Evolutionary conservation across 2,797 vertebrate genomes (phyloP), one percentile per base, ranked within the genome.

Genomic region (Sebastes iracundus): DNA sequence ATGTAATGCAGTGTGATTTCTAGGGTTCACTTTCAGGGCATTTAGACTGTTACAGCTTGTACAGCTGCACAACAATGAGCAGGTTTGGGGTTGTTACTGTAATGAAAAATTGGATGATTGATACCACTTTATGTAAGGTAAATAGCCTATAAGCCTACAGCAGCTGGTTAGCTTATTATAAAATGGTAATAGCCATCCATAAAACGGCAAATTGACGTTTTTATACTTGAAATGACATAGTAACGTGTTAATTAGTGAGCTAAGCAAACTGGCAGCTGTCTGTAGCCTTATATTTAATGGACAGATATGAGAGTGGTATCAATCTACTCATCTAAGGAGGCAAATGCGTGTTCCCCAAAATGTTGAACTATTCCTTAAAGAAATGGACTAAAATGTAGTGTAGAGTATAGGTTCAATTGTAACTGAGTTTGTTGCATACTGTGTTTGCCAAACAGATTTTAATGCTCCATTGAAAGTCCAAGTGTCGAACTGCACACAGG

Each of bases 21-120:
- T 59, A 23, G 28, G 2, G 38, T 73, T 67, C 20, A 53, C 42
- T 23, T 18, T 73, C 18, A 53, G 35, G 55, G 42, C 9, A 61
- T 61, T 55, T 73, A 33, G 27, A 59, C n/a, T 66, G 25, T 58
- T 12, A n/a, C 32, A 60, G 60, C 20, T 70, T 65, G 42, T 56
- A n/a, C 32, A 60, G 53, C 20, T 71, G 60, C 13, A 77, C 32
- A 56, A 53, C 25, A 28, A 75, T 11, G n/a, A 66, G 23, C 38
- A 63, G 13, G 9, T 63, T 23, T 55, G 20, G 18, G 22, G 42
- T 42, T 18, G n/a, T 32, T 61, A 49, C 18, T 49, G 18, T 20
- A 18, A n/a, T 38, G 35, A 53, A 68, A 1, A 59, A 6, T 72
- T 20, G 22, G 23, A 60, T 28, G 33, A 46, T 6, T 75, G 20